Evolutionary conservation across 2,113 vertebrate species (phyloP).

Genomic region (Uria aalge): DNA sequence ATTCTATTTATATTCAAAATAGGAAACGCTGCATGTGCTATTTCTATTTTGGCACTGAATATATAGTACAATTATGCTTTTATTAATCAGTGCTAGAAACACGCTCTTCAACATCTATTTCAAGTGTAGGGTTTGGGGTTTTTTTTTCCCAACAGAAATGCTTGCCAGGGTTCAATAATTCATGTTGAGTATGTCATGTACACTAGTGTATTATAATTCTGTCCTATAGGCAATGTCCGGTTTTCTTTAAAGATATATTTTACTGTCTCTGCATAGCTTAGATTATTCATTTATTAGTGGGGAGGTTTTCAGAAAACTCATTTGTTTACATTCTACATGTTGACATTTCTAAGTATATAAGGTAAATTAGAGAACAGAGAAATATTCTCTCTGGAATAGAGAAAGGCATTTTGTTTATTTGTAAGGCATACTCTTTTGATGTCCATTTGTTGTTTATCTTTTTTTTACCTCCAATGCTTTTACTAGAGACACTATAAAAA

Average conservation of each 20-base stretch:
- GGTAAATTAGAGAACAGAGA: neutral
- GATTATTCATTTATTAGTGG: neutral
- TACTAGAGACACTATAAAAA: neutral
- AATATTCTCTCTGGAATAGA: neutral
- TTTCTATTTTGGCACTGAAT: slow-evolving; percentile 36
- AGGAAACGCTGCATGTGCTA: neutral
- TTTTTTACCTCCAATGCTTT: neutral
- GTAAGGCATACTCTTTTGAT: neutral
- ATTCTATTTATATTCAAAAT: slow-evolving; percentile 38
- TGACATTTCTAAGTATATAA: neutral
- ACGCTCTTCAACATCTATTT: slow-evolving; percentile 25
- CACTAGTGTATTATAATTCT: neutral
- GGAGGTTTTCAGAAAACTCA: neutral
- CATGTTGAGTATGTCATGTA: neutral
- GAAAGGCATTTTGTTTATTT: neutral
- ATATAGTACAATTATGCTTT: slow-evolving; percentile 50
- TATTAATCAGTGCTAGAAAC: slow-evolving; percentile 53
- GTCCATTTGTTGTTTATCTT: neutral
- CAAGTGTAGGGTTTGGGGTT: neutral
- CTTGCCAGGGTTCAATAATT: neutral
- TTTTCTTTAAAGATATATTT: neutral
- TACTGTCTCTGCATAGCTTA: neutral
- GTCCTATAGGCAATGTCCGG: neutral
- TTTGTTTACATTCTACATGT: neutral
- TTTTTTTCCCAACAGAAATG: neutral